Evolutionary conservation across 1,140 invertebrate species (phyloP).

Genomic region (Dendrolimus kikuchii): DNA sequence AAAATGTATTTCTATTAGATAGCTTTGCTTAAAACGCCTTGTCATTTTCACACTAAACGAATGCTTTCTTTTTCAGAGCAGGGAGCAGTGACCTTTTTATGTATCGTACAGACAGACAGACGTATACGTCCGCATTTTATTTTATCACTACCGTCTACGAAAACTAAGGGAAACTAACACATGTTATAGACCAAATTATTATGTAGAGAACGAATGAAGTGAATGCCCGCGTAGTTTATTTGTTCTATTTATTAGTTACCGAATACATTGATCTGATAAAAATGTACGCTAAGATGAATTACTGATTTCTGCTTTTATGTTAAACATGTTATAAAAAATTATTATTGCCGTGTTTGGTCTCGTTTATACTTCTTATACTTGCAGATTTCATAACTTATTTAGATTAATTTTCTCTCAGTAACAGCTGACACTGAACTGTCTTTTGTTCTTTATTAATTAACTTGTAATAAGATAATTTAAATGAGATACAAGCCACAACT

Average conservation of each 20-base stretch:
- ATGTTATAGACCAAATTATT: conserved; percentile 7
- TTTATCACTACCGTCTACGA: conserved; percentile 31
- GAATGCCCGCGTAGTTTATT: conserved; percentile 29
- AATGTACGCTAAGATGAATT: not conserved
- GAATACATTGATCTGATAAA: conserved; percentile 15
- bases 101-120: conserved; percentile 56
- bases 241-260: conserved; percentile 8
- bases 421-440: too few relatives aligned
- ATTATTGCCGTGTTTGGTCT: too few relatives aligned
- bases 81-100: conserved; percentile 59
- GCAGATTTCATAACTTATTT: too few relatives aligned
- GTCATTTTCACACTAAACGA: conserved; percentile 14
- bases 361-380: too few relatives aligned
- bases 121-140: conserved; percentile 57
- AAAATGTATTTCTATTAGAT: not conserved
- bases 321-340: not conserved
- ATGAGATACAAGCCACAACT: too few relatives aligned
- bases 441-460: too few relatives aligned
- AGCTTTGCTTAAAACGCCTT: conserved; percentile 9
- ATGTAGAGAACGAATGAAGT: conserved; percentile 2
- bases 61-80: conserved; percentile 18
- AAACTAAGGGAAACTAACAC: conserved; percentile 18
- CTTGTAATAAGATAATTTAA: too few relatives aligned
- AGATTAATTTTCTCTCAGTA: too few relatives aligned
- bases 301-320: too few relatives aligned